phyloP scores from a whole-genome alignment of 2,888 invertebrate genomes.

The Eustalomyia histrio region DNA sequence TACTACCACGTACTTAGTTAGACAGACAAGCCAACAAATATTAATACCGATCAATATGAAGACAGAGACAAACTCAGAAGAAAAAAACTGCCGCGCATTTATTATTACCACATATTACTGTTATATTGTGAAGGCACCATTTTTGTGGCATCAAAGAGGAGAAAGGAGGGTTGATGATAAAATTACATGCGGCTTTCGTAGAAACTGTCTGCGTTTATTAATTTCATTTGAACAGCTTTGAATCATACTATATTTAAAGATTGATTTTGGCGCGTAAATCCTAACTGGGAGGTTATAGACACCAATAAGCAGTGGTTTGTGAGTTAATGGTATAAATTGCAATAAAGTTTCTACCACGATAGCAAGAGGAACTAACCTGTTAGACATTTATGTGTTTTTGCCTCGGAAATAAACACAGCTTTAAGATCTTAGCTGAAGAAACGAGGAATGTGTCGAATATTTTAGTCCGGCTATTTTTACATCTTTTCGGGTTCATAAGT shows the following conservation, averaged over 20 bases:
- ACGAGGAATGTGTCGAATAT: too few relatives aligned
- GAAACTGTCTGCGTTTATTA: conserved; percentile 19
- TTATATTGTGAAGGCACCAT: neutral
- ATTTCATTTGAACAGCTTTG: conserved; percentile 46
- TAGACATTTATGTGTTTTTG: too few relatives aligned
- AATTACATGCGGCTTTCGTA: conserved; percentile 45
- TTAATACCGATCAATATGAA: conserved; percentile 8
- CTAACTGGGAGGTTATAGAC: neutral
- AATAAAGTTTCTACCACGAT: too few relatives aligned
- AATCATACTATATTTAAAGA: conserved; percentile 35
- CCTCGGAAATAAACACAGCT: too few relatives aligned
- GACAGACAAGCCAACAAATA: neutral
- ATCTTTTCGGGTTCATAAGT: too few relatives aligned
- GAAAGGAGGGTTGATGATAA: conserved; percentile 14
- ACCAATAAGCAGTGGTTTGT: neutral
- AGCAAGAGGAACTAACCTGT: too few relatives aligned
- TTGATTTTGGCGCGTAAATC: conserved; percentile 21
- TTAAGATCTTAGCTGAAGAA: too few relatives aligned
- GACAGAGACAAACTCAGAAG: neutral
- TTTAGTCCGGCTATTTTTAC: too few relatives aligned
- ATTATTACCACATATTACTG: conserved; percentile 5
- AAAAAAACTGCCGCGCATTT: conserved; percentile 10
- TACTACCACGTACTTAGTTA: neutral
- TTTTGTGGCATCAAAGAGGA: neutral
- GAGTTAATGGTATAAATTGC: neutral